These are phyloP conservation scores for Bimastos eiseni DNA, from an alignment of 2,888 invertebrate genomes.

Conservation along the genomic window DNA sequence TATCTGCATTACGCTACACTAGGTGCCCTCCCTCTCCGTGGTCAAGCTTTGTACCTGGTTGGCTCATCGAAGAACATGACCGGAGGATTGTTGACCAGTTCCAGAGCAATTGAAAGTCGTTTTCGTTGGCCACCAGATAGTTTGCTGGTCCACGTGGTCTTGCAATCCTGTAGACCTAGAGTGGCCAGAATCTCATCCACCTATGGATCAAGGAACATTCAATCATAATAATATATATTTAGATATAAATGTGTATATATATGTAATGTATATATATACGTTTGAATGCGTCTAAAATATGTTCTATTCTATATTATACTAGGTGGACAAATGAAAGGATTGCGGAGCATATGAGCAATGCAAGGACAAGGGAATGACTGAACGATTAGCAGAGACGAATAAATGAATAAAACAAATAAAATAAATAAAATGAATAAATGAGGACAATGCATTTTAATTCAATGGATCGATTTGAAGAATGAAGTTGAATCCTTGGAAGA, in stretches of 20 bases:
- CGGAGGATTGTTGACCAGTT: slow-evolving; percentile 87
- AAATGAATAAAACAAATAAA: no score
- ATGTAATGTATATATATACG: slow-evolving; percentile 30
- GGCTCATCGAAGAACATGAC: slow-evolving; percentile 93
- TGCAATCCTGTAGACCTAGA: slow-evolving; percentile 78
- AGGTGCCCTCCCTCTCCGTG: background rate
- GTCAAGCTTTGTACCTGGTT: slow-evolving; percentile 76
- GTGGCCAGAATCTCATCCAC: slow-evolving; percentile 71
- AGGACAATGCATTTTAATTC: no score
- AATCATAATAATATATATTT: slow-evolving; percentile 31
- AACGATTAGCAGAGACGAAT: background rate
- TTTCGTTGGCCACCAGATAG: slow-evolving; percentile 91
- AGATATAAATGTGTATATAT: slow-evolving; percentile 33
- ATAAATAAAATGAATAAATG: no score
- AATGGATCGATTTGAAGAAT: no score
- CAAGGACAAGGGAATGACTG: background rate
- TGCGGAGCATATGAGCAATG: no score
- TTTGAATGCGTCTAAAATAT: background rate
- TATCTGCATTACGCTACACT: background rate
- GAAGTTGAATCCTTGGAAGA: no score
- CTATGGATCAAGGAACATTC: background rate
- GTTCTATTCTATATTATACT: no score
- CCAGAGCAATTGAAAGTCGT: slow-evolving; percentile 84
- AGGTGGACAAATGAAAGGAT: no score
- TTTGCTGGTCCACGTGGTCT: slow-evolving; percentile 72